phyloP scores from a whole-genome alignment of 2,888 invertebrate species.

The Eulithis testata region DNA sequence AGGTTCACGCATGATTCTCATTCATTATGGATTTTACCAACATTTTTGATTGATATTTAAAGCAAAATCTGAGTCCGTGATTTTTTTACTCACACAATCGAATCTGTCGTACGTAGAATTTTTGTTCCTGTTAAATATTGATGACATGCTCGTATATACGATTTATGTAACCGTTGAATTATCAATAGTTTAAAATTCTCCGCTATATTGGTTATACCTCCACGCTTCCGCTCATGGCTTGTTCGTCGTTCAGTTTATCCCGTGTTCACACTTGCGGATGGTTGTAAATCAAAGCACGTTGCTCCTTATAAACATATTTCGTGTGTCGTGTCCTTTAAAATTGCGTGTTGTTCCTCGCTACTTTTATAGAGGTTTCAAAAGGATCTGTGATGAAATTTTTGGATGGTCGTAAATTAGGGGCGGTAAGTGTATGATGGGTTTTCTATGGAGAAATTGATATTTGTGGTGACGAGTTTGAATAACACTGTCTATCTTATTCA shows the following conservation, averaged over 20 bases:
- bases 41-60: too few species aligned
- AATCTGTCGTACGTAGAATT: too few species aligned
- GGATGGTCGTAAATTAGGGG: slow-evolving; percentile 28
- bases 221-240: slow-evolving; percentile 17
- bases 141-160: too few species aligned
- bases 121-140: too few species aligned
- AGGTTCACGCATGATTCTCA: too few species aligned
- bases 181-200: too few species aligned
- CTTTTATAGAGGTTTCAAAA: slow-evolving; percentile 43
- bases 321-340: slow-evolving; percentile 72
- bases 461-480: slow-evolving; percentile 12
- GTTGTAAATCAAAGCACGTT: slow-evolving; percentile 80
- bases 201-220: not conserved
- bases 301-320: slow-evolving; percentile 80
- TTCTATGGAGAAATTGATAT: slow-evolving; percentile 25
- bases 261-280: slow-evolving; percentile 59
- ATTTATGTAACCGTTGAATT: too few species aligned
- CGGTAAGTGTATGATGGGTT: slow-evolving; percentile 23
- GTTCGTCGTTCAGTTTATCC: slow-evolving; percentile 19
- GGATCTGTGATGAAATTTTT: slow-evolving; percentile 35
- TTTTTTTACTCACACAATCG: too few species aligned
- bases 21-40: too few species aligned
- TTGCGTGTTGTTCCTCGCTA: slow-evolving; percentile 60
- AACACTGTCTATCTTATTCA: not conserved
- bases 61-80: too few species aligned